Evolutionary conservation across 2,113 vertebrate genomes (phyloP).

Genomic region (Ahaetulla prasina): DNA sequence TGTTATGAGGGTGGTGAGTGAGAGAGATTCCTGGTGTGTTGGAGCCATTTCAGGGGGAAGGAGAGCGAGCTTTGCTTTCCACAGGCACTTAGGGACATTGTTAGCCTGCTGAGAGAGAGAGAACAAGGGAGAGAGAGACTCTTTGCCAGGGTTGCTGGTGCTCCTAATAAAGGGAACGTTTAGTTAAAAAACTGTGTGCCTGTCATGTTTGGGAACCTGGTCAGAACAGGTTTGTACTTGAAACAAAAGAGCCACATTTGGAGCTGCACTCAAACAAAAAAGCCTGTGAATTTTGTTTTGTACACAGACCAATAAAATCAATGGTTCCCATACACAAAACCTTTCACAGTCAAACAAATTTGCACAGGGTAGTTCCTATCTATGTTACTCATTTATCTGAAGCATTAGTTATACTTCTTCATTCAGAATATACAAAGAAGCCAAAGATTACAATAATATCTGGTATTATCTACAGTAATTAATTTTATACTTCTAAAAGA

Average conservation of each 20-base stretch:
- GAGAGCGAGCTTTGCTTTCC: too few relatives aligned
- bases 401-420: not conserved
- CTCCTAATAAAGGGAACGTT: too few relatives aligned
- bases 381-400: not conserved
- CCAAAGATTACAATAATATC: not conserved
- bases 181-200: too few relatives aligned
- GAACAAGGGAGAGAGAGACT: too few relatives aligned
- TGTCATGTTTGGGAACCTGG: too few relatives aligned
- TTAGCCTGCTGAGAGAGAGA: too few relatives aligned
- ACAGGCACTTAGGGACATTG: too few relatives aligned
- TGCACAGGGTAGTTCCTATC: not conserved
- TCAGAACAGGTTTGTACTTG: not conserved
- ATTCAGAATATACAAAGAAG: conserved; percentile 20
- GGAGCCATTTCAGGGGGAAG: too few relatives aligned
- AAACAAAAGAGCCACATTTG: not conserved
- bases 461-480: conserved; percentile 35
- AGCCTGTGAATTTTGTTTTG: not conserved
- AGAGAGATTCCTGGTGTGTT: too few relatives aligned
- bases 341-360: not conserved
- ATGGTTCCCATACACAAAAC: not conserved
- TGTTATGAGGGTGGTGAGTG: too few relatives aligned
- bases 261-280: not conserved
- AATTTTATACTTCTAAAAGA: conserved; percentile 33
- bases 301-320: not conserved
- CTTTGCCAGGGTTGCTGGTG: too few relatives aligned